Evolutionary conservation across 2,113 vertebrate genomes (phyloP).

Genomic region (Cardinalis cardinalis): DNA sequence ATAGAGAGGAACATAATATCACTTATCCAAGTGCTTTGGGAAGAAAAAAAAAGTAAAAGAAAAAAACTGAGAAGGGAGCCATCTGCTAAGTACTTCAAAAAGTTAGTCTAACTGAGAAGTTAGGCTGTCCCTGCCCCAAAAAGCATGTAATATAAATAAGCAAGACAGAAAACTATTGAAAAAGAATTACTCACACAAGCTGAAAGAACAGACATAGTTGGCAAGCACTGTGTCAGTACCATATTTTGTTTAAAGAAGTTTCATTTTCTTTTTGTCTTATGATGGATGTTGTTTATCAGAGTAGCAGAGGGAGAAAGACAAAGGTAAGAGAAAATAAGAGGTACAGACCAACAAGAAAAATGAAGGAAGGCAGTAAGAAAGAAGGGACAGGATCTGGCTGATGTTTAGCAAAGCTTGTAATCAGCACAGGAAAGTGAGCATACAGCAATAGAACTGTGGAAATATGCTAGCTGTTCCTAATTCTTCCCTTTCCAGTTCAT

Average conservation of each 20-base stretch:
- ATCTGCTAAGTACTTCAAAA: constrained; percentile 46
- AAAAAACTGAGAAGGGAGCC: constrained; percentile 16
- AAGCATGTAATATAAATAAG: constrained; percentile 28
- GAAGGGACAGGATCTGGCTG: not conserved
- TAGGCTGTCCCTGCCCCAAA: constrained; percentile 23
- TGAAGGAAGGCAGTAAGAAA: not conserved
- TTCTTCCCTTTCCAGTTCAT: not conserved
- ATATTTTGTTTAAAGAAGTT: constrained; percentile 23
- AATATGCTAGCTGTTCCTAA: not conserved
- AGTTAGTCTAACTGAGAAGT: constrained; percentile 27
- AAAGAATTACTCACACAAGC: not conserved
- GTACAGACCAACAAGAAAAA: not conserved
- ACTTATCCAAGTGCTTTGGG: constrained; percentile 2
- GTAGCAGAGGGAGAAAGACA: not conserved
- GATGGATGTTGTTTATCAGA: not conserved
- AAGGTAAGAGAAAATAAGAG: not conserved
- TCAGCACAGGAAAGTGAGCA: not conserved
- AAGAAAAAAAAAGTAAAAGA: not conserved
- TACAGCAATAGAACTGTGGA: not conserved
- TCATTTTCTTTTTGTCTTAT: not conserved
- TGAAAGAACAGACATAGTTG: constrained; percentile 19
- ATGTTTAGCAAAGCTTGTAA: not conserved
- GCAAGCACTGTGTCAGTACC: not conserved
- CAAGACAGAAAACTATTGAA: constrained; percentile 10
- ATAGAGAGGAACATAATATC: not conserved